Evolutionary conservation across 2,888 invertebrate species (phyloP).

Genomic region (Orgyia antiqua): DNA sequence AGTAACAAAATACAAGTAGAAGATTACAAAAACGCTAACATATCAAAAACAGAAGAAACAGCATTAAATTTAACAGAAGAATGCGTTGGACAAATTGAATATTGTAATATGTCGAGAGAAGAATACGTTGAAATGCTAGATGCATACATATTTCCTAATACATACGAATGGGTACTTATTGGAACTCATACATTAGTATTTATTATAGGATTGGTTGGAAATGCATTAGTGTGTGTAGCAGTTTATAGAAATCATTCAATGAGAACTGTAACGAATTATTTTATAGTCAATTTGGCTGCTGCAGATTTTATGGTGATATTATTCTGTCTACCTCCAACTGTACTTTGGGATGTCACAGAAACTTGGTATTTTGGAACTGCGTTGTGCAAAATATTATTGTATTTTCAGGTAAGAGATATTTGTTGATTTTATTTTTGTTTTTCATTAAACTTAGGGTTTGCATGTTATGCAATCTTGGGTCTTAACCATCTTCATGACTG

Average conservation of each 20-base stretch:
- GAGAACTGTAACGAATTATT: conserved; percentile 95
- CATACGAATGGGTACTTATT: conserved; percentile 88
- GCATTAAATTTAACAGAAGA: conserved; percentile 28
- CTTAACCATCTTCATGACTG: background rate
- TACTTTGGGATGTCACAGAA: conserved; percentile 93
- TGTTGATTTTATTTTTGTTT: no score
- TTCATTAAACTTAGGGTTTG: no score
- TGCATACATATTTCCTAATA: conserved; percentile 82
- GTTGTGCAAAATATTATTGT: conserved; percentile 91
- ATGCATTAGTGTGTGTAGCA: conserved; percentile 91
- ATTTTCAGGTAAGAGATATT: conserved; percentile 85
- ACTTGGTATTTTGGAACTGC: conserved; percentile 93
- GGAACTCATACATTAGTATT: conserved; percentile 86
- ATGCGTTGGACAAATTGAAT: conserved; percentile 61
- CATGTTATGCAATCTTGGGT: background rate
- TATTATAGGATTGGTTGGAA: conserved; percentile 88
- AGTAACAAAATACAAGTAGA: conserved; percentile 3
- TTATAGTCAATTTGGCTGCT: conserved; percentile 92
- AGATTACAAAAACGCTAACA: conserved; percentile 7
- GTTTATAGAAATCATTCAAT: conserved; percentile 91
- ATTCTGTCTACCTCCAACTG: conserved; percentile 92
- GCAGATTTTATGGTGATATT: conserved; percentile 94
- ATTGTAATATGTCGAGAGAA: conserved; percentile 70
- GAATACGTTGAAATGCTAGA: conserved; percentile 80
- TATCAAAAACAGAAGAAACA: conserved; percentile 5